Conservation (phyloP, 2,888 invertebrate genomes). For the Eremobia ochroleuca region DNA sequence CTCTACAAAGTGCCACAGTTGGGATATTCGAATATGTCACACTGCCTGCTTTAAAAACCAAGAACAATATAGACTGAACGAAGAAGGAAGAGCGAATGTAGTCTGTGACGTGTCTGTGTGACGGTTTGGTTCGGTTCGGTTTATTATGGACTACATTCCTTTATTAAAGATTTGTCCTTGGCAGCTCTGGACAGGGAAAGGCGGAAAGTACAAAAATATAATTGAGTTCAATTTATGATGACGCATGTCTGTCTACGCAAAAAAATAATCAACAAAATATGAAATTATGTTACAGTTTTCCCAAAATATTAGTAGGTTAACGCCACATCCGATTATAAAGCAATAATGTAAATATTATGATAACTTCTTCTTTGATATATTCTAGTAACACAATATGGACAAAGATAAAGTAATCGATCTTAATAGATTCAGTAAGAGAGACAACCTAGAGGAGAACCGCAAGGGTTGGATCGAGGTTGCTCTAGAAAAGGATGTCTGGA, state of each 20-base stretch:
- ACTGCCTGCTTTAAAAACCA: too few relatives aligned
- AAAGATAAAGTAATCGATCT: slow-evolving; percentile 71
- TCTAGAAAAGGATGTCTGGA: not conserved
- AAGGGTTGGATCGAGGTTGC: too few relatives aligned
- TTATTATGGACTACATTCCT: not conserved
- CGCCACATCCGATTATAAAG: slow-evolving; percentile 47
- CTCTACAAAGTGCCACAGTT: too few relatives aligned
- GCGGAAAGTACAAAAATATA: not conserved
- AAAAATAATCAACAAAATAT: not conserved
- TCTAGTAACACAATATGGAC: slow-evolving; percentile 58
- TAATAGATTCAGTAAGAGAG: slow-evolving; percentile 66
- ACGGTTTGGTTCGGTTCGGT: too few relatives aligned
- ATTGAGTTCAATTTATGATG: not conserved
- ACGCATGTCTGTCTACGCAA: not conserved
- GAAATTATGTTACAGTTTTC: not conserved
- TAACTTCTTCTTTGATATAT: slow-evolving; percentile 65
- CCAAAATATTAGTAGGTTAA: not conserved
- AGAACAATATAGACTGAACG: too few relatives aligned
- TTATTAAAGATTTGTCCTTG: not conserved
- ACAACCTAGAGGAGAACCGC: not conserved
- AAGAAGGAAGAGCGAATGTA: too few relatives aligned
- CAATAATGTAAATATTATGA: slow-evolving; percentile 58
- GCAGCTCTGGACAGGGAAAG: not conserved
- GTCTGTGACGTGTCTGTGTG: too few relatives aligned
- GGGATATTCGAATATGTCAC: too few relatives aligned